Conservation (phyloP, 2,797 vertebrate genomes). For the Rhabdophis nuchalis region DNA sequence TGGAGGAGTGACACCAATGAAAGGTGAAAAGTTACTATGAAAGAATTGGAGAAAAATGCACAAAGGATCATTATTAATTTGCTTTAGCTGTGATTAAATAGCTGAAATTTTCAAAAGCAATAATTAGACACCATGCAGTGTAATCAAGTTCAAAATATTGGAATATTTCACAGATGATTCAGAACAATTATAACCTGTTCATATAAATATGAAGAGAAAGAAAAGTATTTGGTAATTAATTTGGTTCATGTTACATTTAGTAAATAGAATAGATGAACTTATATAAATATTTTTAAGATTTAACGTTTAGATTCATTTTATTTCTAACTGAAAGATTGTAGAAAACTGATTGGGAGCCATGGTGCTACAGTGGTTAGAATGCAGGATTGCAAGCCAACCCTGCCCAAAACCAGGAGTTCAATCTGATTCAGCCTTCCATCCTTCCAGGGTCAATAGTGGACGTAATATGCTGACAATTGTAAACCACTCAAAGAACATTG, state of each 20-base stretch:
- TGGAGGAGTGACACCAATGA: not conserved
- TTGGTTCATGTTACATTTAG: too few relatives aligned
- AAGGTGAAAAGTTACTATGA: not conserved
- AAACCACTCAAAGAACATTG: not conserved
- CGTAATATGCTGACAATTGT: not conserved
- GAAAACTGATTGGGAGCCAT: not conserved
- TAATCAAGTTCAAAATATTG: conserved; percentile 5
- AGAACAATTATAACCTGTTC: not conserved
- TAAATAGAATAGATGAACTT: too few relatives aligned
- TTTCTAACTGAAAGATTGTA: not conserved
- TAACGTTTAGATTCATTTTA: not conserved
- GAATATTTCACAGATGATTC: not conserved
- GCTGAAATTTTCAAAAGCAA: not conserved
- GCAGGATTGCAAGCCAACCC: not conserved
- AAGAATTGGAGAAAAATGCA: conserved; percentile 10
- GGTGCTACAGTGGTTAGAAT: not conserved
- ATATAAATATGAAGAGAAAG: not conserved
- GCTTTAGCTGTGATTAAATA: conserved; percentile 2
- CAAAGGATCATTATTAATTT: not conserved
- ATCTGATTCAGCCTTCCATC: not conserved
- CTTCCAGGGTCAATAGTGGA: not conserved
- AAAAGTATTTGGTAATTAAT: too few relatives aligned
- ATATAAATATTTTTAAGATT: not conserved
- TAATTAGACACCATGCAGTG: not conserved
- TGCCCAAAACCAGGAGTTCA: not conserved